Evolutionary conservation across 2,888 invertebrate genomes (phyloP).

Genomic region (Microplitis manilae): DNA sequence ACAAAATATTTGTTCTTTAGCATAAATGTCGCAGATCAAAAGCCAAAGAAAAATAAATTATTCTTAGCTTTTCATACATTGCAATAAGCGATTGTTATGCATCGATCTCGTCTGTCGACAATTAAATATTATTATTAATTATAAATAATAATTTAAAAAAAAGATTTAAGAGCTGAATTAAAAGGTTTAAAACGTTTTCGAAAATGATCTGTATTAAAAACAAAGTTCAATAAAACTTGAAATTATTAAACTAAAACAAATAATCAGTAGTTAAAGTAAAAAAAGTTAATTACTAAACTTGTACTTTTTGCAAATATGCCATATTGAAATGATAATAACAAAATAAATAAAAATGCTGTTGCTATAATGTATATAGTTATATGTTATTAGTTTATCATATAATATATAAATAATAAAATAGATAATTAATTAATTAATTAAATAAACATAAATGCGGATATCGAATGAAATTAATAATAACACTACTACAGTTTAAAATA

Average conservation of each 20-base stretch:
- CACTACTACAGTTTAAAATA: constrained; percentile 36
- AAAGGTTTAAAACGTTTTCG: constrained; percentile 35
- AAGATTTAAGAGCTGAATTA: constrained; percentile 34
- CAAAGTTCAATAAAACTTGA: constrained; percentile 29
- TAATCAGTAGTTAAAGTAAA: constrained; percentile 13
- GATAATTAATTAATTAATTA: constrained; percentile 19
- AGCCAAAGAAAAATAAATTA: constrained; percentile 15
- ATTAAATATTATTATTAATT: constrained; percentile 26
- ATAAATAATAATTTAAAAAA: constrained; percentile 32
- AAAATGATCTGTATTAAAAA: constrained; percentile 31
- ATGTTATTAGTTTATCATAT: constrained; percentile 54
- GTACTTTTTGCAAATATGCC: constrained; percentile 34
- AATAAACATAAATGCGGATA: constrained; percentile 32
- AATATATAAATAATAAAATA: constrained; percentile 23
- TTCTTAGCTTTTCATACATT: constrained; percentile 22
- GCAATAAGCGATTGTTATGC: constrained; percentile 34
- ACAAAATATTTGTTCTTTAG: constrained; percentile 39
- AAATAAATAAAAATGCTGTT: constrained; percentile 54
- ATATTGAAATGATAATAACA: constrained; percentile 30
- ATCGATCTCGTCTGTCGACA: constrained; percentile 17
- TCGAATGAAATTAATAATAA: constrained; percentile 27
- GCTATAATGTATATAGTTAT: constrained; percentile 65
- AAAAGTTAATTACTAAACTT: constrained; percentile 23
- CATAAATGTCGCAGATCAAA: constrained; percentile 16
- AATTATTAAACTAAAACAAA: constrained; percentile 34